A percentile compares a stretch with the other conserved stretches of the same genome.
Evolutionary conservation across 2,888 invertebrate species (phyloP).

Genomic region (Meandrusa payeni): DNA sequence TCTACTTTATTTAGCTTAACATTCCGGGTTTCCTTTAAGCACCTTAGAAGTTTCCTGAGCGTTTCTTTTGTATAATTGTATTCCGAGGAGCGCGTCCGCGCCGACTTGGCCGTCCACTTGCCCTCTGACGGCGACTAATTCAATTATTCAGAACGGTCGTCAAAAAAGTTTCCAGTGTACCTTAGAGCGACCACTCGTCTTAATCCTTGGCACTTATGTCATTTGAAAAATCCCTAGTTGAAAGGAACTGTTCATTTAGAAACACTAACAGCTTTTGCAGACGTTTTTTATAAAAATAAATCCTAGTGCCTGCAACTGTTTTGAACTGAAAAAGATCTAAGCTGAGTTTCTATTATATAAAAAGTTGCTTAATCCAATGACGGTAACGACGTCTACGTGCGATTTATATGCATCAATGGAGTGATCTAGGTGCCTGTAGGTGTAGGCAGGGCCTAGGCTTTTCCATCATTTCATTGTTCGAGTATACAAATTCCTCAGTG

Average conservation of each 20-base stretch:
- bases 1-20: no score
- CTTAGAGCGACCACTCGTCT: slow-evolving; percentile 52
- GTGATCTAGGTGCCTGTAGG: no score
- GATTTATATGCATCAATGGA: no score
- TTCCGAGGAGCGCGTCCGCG: slow-evolving; percentile 22
- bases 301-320: no score
- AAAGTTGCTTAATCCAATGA: no score
- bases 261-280: neutral
- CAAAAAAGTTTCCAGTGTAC: slow-evolving; percentile 55
- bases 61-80: slow-evolving; percentile 15
- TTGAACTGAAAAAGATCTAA: no score
- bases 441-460: no score
- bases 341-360: no score
- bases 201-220: slow-evolving; percentile 46
- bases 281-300: neutral
- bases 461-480: no score
- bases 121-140: slow-evolving; percentile 56
- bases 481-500: no score
- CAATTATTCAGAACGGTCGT: slow-evolving; percentile 64
- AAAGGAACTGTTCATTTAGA: slow-evolving; percentile 18
- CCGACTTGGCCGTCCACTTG: slow-evolving; percentile 38
- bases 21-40: slow-evolving; percentile 11
- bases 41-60: slow-evolving; percentile 20
- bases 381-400: no score
- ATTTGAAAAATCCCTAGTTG: slow-evolving; percentile 28